Evolutionary conservation across 2,113 vertebrate genomes (phyloP).

Genomic region (Proteles cristata): DNA sequence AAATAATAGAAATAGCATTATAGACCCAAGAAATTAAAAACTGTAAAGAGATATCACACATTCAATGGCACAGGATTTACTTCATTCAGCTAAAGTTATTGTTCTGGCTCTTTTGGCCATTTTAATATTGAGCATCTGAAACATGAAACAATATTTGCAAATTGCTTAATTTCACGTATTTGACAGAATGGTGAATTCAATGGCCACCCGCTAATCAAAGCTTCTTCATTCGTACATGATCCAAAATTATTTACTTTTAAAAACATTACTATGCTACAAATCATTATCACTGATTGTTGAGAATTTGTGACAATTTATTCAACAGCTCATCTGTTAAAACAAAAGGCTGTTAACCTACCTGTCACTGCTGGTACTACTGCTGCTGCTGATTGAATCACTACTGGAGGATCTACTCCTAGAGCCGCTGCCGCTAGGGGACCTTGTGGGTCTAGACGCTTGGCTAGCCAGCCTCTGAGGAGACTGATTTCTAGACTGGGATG

Average conservation of each 20-base stretch:
- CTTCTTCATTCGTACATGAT: not conserved
- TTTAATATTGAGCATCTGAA: slow-evolving; percentile 16
- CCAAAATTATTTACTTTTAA: slow-evolving; percentile 35
- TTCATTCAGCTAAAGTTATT: not conserved
- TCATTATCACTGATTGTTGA: not conserved
- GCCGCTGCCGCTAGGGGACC: slow-evolving; percentile 95
- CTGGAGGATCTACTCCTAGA: slow-evolving; percentile 97
- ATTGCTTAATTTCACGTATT: slow-evolving; percentile 7
- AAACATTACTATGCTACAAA: not conserved
- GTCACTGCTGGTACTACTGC: slow-evolving; percentile 98
- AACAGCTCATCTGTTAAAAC: not conserved
- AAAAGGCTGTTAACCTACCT: slow-evolving; percentile 89
- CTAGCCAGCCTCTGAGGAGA: slow-evolving; percentile 95
- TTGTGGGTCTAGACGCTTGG: slow-evolving; percentile 91
- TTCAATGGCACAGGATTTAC: not conserved
- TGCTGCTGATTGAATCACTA: slow-evolving; percentile 98
- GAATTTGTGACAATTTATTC: not conserved
- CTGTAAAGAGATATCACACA: not conserved
- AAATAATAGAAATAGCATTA: slow-evolving; percentile 26
- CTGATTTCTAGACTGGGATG: slow-evolving; percentile 95
- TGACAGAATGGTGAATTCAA: not conserved
- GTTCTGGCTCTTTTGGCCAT: slow-evolving; percentile 30
- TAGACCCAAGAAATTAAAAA: slow-evolving; percentile 26
- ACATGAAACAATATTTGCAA: slow-evolving; percentile 34
- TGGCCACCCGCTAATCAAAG: not conserved